Conservation (phyloP, 2,113 vertebrate species). For the Cephalopterus ornatus region DNA sequence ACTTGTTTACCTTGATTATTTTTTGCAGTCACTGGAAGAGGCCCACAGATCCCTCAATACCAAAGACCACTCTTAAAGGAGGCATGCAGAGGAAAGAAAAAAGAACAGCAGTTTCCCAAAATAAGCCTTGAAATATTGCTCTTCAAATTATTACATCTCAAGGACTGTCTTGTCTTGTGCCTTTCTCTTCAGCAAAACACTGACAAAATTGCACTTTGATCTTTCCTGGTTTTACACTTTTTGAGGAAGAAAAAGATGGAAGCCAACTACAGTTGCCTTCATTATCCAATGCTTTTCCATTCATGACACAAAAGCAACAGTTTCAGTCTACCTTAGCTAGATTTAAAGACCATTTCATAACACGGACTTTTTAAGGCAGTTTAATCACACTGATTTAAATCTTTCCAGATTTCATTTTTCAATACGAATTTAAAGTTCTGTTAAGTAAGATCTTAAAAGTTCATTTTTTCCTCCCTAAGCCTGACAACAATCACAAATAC, state of each 20-base stretch:
- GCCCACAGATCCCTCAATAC: neutral
- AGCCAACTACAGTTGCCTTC: neutral
- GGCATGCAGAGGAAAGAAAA: neutral
- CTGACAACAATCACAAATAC: constrained; percentile 8
- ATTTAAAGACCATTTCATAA: constrained; percentile 64
- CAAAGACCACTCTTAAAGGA: neutral
- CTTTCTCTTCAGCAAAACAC: neutral
- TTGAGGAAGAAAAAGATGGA: neutral
- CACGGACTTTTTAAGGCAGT: constrained; percentile 42
- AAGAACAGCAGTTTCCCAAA: neutral
- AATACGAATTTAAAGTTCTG: neutral
- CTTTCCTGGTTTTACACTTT: neutral
- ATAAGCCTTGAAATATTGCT: neutral
- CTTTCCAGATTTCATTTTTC: neutral
- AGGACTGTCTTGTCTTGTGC: neutral
- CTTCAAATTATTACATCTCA: neutral
- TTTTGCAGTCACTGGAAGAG: neutral
- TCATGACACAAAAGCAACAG: neutral
- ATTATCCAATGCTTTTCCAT: neutral
- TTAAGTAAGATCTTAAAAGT: constrained; percentile 17
- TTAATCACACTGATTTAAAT: constrained; percentile 40
- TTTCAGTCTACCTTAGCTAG: neutral
- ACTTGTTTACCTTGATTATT: neutral
- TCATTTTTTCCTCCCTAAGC: neutral
- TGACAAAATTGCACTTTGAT: neutral